These are phyloP conservation scores for Halyomorpha halys DNA, from an alignment of 1,140 invertebrate genomes.

Conservation along the genomic window DNA sequence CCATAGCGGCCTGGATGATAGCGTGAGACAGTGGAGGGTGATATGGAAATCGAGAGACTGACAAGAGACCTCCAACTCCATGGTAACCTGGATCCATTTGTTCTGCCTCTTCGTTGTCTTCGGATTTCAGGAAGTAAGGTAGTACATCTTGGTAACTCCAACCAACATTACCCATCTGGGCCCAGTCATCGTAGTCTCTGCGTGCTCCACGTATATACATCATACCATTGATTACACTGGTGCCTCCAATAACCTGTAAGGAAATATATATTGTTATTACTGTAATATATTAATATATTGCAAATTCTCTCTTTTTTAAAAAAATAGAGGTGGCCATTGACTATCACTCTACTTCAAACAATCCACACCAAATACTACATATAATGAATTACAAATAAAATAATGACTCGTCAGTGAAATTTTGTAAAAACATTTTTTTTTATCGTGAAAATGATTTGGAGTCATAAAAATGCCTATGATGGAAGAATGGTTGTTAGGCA, in stretches of 20 bases:
- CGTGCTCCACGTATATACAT: slow-evolving; percentile 88
- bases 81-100: slow-evolving; percentile 66
- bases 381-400: too few relatives aligned
- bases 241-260: slow-evolving; percentile 70
- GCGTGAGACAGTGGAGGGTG: slow-evolving; percentile 73
- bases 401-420: too few relatives aligned
- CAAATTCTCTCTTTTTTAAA: too few relatives aligned
- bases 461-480: too few relatives aligned
- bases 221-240: slow-evolving; percentile 92
- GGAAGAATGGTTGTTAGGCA: too few relatives aligned
- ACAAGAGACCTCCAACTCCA: slow-evolving; percentile 61
- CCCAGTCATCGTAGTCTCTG: slow-evolving; percentile 86
- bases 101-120: slow-evolving; percentile 64
- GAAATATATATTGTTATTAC: too few relatives aligned
- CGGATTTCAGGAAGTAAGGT: slow-evolving; percentile 77
- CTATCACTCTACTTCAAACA: too few relatives aligned
- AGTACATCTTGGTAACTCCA: slow-evolving; percentile 85
- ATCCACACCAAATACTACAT: too few relatives aligned
- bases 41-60: slow-evolving; percentile 73
- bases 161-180: slow-evolving; percentile 67
- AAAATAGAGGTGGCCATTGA: too few relatives aligned
- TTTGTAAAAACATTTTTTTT: too few relatives aligned
- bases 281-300: too few relatives aligned
- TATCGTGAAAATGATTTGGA: too few relatives aligned
- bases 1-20: slow-evolving; percentile 70